Evolutionary conservation across 1,140 invertebrate species (phyloP), one percentile per base, ranked within the genome.

Genomic region (Caenorhabditis inopinata): DNA sequence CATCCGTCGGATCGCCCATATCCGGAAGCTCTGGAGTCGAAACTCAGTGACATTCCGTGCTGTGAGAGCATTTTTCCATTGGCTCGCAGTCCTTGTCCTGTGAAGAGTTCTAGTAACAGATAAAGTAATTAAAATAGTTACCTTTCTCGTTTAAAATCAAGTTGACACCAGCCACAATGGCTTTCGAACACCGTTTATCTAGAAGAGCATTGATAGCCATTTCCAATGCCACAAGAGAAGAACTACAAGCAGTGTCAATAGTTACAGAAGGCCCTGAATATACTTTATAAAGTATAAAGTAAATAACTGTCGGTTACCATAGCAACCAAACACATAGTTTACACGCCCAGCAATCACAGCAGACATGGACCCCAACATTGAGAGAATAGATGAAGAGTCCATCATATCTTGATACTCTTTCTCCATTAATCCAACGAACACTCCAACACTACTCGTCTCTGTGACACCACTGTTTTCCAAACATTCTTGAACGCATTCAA

Each of bases 11-110:
- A 80, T 51, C 86, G 38, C 9, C 87, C 86, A 68, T 87, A 87
- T 35, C 86, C 86, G 74, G 38, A 74, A n/a, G 86, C 95, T 58
- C 92, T 91, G 29, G 91, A 91, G 90, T 98, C 96, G 89, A 98
- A 98, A 11, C 94, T 93, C 88, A 95, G 95, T 89, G 95, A 97
- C 85, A 91, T 92, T 2, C 96, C 96, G 85, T 96, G 93, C 1
- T 91, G 90, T 23, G 94, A 93, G 77, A 98, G 91, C 94, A 98
- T 97, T 84, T 92, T 93, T 2, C 97, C 90, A 42, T 93, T 92
- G 87, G 95, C 93, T 88, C 98, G 97, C 88, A 96, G 94, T 18
- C 96, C 90, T 4, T 95, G 93, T 80, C 91, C 58, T 68, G 32
- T 21, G 38, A 7, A 7, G 38, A 5, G 14, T 42, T 42, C 14